A percentile compares a stretch with the other conserved stretches of the same genome.
Conservation (phyloP, 2,797 vertebrate species). For the Podarcis lilfordi region DNA sequence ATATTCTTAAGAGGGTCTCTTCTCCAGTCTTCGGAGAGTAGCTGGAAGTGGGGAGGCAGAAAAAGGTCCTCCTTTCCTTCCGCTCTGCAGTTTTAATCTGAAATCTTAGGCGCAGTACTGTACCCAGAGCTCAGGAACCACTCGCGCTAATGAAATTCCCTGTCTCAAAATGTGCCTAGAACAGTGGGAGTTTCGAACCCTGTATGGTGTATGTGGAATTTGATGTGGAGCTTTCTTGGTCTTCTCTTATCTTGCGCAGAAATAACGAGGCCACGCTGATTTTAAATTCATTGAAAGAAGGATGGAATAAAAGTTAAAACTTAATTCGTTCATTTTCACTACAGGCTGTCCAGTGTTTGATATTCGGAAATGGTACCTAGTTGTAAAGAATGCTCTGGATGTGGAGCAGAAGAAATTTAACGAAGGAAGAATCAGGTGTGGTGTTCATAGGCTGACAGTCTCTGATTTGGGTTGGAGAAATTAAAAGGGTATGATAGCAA, state of each 20-base stretch:
- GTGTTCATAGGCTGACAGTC: background rate
- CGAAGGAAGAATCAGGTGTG: conserved; percentile 79
- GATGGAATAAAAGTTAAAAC: background rate
- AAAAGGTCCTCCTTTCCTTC: too few relatives aligned
- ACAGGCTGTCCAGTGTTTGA: conserved; percentile 74
- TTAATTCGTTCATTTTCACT: conserved; percentile 33
- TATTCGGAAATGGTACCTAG: conserved; percentile 80
- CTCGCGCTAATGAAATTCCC: too few relatives aligned
- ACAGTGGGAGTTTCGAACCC: too few relatives aligned
- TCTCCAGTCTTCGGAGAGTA: too few relatives aligned
- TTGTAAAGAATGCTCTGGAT: conserved; percentile 77
- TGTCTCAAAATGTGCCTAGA: too few relatives aligned
- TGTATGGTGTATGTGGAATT: too few relatives aligned
- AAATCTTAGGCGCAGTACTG: too few relatives aligned
- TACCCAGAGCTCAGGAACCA: too few relatives aligned
- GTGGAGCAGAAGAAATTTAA: conserved; percentile 71
- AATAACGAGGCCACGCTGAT: background rate
- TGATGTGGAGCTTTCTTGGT: too few relatives aligned
- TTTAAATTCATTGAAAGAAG: background rate
- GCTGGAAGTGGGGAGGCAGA: too few relatives aligned
- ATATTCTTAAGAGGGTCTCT: too few relatives aligned
- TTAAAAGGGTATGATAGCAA: background rate
- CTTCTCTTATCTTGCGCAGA: background rate
- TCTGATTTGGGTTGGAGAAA: conserved; percentile 7
- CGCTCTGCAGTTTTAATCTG: too few relatives aligned